Base-by-base conservation (phyloP, 2,797 vertebrate species). In the Dryobates pubescens region DNA sequence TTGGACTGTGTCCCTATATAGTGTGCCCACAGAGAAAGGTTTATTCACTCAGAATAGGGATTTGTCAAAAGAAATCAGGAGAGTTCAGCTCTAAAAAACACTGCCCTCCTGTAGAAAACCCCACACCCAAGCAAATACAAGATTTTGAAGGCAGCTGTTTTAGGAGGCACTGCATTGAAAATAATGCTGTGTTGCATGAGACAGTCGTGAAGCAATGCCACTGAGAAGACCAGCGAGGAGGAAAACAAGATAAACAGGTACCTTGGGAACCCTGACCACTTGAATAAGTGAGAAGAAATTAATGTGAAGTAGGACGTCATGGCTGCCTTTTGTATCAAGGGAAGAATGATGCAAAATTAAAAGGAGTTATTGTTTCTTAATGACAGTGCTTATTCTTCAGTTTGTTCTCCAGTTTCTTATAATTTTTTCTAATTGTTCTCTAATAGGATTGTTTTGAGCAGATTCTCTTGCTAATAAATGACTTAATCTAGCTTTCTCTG, bases 391-490 rank as follows among this genome's bases (percentile, higher is more conserved):
- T 80, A 45, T 72, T 85, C 36, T 77, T 72, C 30, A 47, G 23
- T 58, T 88, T 72, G 7, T 51, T 78, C 34, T 65, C n/a, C 24
- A 32, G 36, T 73, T 88, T 75, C 54, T 86, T 56, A 10, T 11
- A 68, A 8, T 79, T 82, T 86, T 91, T 91, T 54, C 30, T 74
- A 69, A 36, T 90, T 67, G 53, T 79, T 88, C 74, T 76, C 0
- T 67, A 73, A 86, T 71, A 82, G 14, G 14, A 62, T 87, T 87
- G 18, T 51, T 87, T 30, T 69, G 57, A 92, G 27, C n/a, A 90
- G 78, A 56, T 82, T 75, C 8, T 78, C n/a, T 81, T 89, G 53
- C 53, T 90, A 68, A 81, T 76, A 79, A 87, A 78, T 83, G 70
- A 13, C 57, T 95, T 89, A 67, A 78, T 86, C 57, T 69, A 53